Base-by-base conservation (phyloP, 2,888 invertebrate genomes). In the Eupithecia dodoneata region DNA sequence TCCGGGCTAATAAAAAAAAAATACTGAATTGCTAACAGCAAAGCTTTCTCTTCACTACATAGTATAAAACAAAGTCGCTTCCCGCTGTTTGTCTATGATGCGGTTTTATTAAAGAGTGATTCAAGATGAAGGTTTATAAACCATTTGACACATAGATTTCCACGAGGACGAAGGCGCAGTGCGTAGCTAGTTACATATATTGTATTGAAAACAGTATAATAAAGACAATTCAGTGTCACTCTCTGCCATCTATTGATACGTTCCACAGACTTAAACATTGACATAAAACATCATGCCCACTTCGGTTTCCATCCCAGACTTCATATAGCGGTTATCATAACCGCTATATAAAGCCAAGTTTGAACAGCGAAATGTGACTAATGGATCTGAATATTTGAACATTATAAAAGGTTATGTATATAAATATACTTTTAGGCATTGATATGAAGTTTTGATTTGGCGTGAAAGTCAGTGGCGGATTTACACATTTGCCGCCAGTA, bases 381-480 rank as follows among this genome's bases (percentile, higher is more conserved):
- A 80, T 77, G 81, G 79, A 67, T 52, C 59, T 86, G 81, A 85
- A 86, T 86, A 82, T 81, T 86, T 83, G 59, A 84, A 49, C 47
- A 66, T 70, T 63, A 79, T 81, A 75, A 79, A 79, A 78, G 63
- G 63, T 30, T 63, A 63, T 30, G 81, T 76, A 41, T 70, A 73
- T 49, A 63, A 71, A 44, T 9, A 74, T 73, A 71, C 42, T 65
- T 63, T 73, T 78, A 59, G 66, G 70, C 41, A 30, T 70, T 59
- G 30, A 45, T 10, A 15, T 69, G 15, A 69, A 72, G 59, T 30
- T 75, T 77, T 74, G 72, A 69, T 74, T 73, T 80, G 77, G 13
- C 41, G 71, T 52, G 52, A 63, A n/a, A n/a, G n/a, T n/a, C n/a
- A n/a, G n/a, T n/a, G n/a, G n/a, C n/a, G n/a, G n/a, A n/a, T n/a